phyloP scores from a whole-genome alignment of 2,113 vertebrate species.

The Chamaea fasciata region DNA sequence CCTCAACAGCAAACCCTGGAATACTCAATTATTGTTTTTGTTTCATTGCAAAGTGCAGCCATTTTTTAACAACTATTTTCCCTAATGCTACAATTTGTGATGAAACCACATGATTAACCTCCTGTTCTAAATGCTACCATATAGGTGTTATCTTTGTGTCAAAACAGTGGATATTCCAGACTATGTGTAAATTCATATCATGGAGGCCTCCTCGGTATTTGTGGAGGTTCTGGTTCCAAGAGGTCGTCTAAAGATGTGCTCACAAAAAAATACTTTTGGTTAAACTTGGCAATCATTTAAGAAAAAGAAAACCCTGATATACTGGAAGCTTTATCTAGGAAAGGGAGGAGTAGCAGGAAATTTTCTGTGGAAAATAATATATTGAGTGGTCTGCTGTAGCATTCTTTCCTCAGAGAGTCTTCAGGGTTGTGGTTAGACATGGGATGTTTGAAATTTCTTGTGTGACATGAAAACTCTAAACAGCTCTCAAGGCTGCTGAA shows the following conservation, averaged over 20 bases:
- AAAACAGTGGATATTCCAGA: background rate
- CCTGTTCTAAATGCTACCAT: background rate
- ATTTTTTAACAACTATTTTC: background rate
- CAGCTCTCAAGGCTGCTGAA: rapidly evolving
- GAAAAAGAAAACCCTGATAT: background rate
- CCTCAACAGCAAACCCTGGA: background rate
- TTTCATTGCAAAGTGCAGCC: background rate
- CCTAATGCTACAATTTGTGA: background rate
- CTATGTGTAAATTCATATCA: background rate
- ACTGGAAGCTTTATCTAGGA: background rate
- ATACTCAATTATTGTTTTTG: background rate
- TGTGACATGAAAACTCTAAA: background rate
- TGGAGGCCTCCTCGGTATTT: background rate
- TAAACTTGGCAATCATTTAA: background rate
- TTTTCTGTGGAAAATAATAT: background rate
- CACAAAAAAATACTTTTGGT: background rate
- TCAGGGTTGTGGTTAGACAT: background rate
- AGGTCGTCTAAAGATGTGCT: background rate
- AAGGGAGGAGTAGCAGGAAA: background rate
- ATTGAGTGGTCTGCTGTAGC: background rate
- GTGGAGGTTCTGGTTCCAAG: background rate
- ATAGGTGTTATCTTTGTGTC: background rate
- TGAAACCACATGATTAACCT: background rate
- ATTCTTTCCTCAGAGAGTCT: background rate
- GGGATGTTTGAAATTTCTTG: background rate